Percentiles rank a stretch among this genome's conserved stretches.
phyloP scores from a whole-genome alignment of 2,797 vertebrate genomes.

The Fratercula arctica region DNA sequence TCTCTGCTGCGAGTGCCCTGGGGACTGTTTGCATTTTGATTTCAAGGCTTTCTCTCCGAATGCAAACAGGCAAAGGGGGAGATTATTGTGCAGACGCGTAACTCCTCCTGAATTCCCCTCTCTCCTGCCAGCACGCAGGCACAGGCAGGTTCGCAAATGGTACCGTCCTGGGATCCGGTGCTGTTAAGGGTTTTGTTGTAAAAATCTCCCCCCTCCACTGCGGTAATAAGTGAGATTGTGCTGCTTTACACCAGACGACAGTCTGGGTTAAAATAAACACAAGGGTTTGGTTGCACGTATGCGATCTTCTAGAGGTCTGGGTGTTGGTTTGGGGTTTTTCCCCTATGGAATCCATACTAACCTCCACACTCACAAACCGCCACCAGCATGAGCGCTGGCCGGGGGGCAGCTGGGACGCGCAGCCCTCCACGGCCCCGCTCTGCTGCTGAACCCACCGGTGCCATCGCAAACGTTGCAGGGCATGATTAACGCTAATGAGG shows the following conservation, averaged over 20 bases:
- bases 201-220: not conserved
- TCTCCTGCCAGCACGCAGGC: not conserved
- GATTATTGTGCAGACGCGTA: not conserved
- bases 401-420: rapidly evolving
- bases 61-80: not conserved
- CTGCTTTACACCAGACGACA: not conserved
- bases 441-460: rapidly evolving
- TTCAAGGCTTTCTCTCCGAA: not conserved
- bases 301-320: not conserved
- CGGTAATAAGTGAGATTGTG: not conserved
- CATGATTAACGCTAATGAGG: rapidly evolving
- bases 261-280: not conserved
- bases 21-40: not conserved
- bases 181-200: not conserved
- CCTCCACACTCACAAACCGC: rapidly evolving
- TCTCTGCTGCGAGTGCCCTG: not conserved
- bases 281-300: not conserved
- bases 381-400: not conserved
- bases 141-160: not conserved
- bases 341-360: not conserved
- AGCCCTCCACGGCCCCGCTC: rapidly evolving
- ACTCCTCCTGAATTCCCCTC: not conserved
- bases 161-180: not conserved
- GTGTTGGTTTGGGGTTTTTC: not conserved
- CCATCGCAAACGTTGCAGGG: rapidly evolving